Evolutionary conservation across 2,797 vertebrate genomes (phyloP), one percentile per base, ranked within the genome.

Genomic region (Acipenser oxyrinchus): DNA sequence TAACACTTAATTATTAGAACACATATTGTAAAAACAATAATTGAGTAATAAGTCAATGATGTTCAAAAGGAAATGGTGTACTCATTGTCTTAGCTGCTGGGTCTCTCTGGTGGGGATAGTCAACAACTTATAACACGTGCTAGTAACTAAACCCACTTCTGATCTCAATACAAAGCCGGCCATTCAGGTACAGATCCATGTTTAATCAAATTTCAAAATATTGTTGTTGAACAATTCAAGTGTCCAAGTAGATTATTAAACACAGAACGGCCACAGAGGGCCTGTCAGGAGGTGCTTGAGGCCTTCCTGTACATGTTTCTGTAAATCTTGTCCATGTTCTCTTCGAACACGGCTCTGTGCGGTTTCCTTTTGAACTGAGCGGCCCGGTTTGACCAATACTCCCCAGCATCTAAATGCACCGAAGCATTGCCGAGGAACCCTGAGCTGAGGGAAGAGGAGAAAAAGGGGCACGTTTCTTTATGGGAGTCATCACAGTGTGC

Each of bases 271-370:
- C 10, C 5, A 51, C 13, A 11, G 6, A 9, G 48, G 6, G 10
- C 9, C 4, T 51, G 12, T 66, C 69, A 65, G 72, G 65, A 69
- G 72, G 69, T 64, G 48, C 71, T 69, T 74, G 82, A 82, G 73
- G 86, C 81, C 70, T 89, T 89, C 72, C 4, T 86, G 75, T 90
- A 92, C 76, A 93, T 89, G 77, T 88, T 84, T 76, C 80, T 85
- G 76, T 94, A 94, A 68, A 92, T 89, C 76, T 88, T 90, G 67
- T 83, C 85, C 0, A 93, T 80, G 68, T 85, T 91, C 69, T 92
- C 88, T 79, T 93, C 90, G 82, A 94, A 93, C 75, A 86, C 70
- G 0, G 73, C 89, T 83, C 91, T 84, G 79, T 83, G 86, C 71
- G 87, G 78, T 71, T 86, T 91, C 70, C 81, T 88, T 73, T 86